Evolutionary conservation across 2,888 invertebrate species (phyloP), one percentile per base, ranked within the genome.

Genomic region (Adineta ricciae): DNA sequence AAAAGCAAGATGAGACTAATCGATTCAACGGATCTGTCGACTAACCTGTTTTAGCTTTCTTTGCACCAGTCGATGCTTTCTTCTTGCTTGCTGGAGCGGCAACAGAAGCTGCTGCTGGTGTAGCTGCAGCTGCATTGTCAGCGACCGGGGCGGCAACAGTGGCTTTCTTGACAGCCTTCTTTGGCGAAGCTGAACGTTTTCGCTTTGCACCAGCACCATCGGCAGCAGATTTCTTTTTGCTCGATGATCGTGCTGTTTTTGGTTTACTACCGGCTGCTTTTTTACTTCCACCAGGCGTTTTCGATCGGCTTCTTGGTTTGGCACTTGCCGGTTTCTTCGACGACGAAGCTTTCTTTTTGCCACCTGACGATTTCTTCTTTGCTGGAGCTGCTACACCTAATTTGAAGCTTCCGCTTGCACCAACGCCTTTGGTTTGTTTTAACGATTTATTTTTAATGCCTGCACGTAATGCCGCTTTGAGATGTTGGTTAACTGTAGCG

Each of bases 391-490:
- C 16, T 19, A 9, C 24, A 36, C 19, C 83, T n/a, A 85, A 49
- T 83, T 85, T 85, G 36, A 85, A 85, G n/a, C 83, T 83, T 24
- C 84, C 84, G 16, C 64, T 83, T 8, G 84, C 83, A 36, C 84
- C 84, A 41, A 50, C n/a, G n/a, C 84, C 84, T 85, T 85, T 85
- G 4, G 86, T 86, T 87, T 91, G 91, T 86, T 89, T 90, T 85
- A 91, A 87, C 8, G 87, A 86, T 38, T 89, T 89, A 84, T 88
- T 89, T 86, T 88, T 88, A 24, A 90, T 91, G n/a, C 90, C 90
- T 38, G 89, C 88, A 83, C 88, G 89, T 83, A 91, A 88, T 14
- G 91, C 90, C 78, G 89, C 87, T 86, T 91, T 90, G 86, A 91
- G 88, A 86, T 90, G 90, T 56, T 88, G 87, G 88, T 90, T 90